Base-by-base conservation (phyloP, 2,888 invertebrate genomes). In the Tribolium freemani region DNA sequence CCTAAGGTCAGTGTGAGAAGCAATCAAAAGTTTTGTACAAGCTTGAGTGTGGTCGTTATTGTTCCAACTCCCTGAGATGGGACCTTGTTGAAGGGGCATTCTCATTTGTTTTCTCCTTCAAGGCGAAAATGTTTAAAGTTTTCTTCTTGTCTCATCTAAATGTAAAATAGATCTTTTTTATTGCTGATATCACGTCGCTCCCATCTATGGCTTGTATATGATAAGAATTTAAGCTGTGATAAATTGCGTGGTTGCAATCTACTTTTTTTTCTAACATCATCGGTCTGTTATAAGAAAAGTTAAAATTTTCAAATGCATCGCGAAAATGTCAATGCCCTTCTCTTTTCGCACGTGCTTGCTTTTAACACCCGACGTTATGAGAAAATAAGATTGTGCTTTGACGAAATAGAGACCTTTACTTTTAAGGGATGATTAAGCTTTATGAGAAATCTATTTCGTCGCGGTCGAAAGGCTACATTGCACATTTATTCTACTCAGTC, bases 71-170 rank as follows among this genome's bases (percentile, higher is more conserved):
- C 38, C 38, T 31, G 31, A 31, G 31, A 31, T 31, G 31, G 31
- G 31, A 31, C 31, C 31, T 38, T 38, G 38, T 38, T 38, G 38
- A 26, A 54, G 69, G 60, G 31, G 16, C 38, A 54, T 70, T 71
- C 66, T 58, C 58, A 71, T 71, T 71, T 71, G 66, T 67, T 66
- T 57, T 66, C 58, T 38, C 58, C 71, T 71, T 45, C 26, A 45
- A 71, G 70, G 71, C 58, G 63, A 54, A 68, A 63, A 72, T 72
- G 72, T 44, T 68, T 68, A 72, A 72, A 72, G 67, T 72, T 72
- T 71, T 61, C 68, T 54, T 68, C 68, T 54, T 68, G 57, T 54
- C 72, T 72, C 72, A 72, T 72, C 72, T 72, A 72, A 72, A 72
- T 72, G 72, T 68, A 72, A 72, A 72, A 72, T 67, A 68, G 72